Percentiles rank a stretch among this genome's conserved stretches.
These are phyloP conservation scores for Lutraria rhynchaena DNA, from an alignment of 1,140 invertebrate species.

Conservation along the genomic window DNA sequence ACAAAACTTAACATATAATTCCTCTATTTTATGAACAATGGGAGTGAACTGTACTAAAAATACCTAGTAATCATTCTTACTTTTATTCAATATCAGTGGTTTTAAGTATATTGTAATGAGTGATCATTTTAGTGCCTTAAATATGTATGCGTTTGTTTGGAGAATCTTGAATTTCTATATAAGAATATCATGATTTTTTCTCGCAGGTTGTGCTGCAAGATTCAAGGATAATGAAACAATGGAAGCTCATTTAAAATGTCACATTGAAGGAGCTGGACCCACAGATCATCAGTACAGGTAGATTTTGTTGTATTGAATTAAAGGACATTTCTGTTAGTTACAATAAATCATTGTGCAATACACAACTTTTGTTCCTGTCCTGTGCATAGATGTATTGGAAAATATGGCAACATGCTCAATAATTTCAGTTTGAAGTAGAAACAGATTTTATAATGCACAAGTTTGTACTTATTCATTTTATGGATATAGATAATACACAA, in stretches of 20 bases:
- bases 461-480: no score
- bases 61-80: no score
- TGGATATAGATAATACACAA: no score
- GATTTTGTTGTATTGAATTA: background rate
- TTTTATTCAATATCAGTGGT: no score
- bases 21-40: no score
- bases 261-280: constrained; percentile 73
- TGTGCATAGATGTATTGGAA: background rate
- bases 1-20: no score
- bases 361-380: background rate
- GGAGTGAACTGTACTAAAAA: no score
- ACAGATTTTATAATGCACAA: background rate
- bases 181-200: no score
- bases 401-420: background rate
- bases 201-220: constrained; percentile 41
- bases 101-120: no score
- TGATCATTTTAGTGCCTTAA: no score
- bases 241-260: constrained; percentile 85
- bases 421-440: background rate
- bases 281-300: constrained; percentile 38
- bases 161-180: no score
- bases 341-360: background rate
- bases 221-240: constrained; percentile 82
- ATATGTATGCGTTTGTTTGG: no score
- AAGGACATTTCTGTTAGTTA: background rate